phyloP scores from a whole-genome alignment of 2,888 invertebrate genomes.

The Clistopyga incitator region DNA sequence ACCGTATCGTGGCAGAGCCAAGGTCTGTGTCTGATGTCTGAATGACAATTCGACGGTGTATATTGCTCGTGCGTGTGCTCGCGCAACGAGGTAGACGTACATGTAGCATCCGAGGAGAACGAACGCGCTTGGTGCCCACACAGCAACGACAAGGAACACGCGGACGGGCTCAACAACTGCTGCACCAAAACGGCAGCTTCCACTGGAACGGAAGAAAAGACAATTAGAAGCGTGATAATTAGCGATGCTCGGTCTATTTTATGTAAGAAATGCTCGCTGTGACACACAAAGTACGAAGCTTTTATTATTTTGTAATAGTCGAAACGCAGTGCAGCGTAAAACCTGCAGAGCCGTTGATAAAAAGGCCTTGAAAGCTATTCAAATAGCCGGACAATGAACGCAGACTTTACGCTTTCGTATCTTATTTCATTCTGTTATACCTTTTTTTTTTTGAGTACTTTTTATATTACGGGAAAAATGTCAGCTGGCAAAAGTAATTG shows the following conservation, averaged over 20 bases:
- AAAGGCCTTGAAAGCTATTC: not conserved
- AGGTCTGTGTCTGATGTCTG: slow-evolving; percentile 83
- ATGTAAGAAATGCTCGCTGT: not conserved
- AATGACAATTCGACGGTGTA: slow-evolving; percentile 87
- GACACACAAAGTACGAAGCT: not conserved
- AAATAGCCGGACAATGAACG: not conserved
- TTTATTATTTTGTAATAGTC: slow-evolving; percentile 2
- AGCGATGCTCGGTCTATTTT: not conserved
- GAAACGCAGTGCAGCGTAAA: not conserved
- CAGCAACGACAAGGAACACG: slow-evolving; percentile 86
- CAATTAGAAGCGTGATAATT: slow-evolving; percentile 1
- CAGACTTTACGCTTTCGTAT: not conserved
- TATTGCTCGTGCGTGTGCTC: slow-evolving; percentile 88
- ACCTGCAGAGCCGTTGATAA: not conserved
- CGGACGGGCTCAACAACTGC: slow-evolving; percentile 84
- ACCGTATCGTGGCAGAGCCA: slow-evolving; percentile 86
- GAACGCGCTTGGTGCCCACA: slow-evolving; percentile 87
- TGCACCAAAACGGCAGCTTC: slow-evolving; percentile 85
- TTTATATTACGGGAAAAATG: slow-evolving; percentile 23
- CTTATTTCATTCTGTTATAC: not conserved
- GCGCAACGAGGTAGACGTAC: slow-evolving; percentile 88
- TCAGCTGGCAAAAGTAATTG: slow-evolving; percentile 24
- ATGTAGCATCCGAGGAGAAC: slow-evolving; percentile 87
- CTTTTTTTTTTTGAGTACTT: slow-evolving; percentile 2
- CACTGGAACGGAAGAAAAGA: slow-evolving; percentile 77